Conservation (phyloP, 2,113 vertebrate genomes). For the Tragulus kanchil region DNA sequence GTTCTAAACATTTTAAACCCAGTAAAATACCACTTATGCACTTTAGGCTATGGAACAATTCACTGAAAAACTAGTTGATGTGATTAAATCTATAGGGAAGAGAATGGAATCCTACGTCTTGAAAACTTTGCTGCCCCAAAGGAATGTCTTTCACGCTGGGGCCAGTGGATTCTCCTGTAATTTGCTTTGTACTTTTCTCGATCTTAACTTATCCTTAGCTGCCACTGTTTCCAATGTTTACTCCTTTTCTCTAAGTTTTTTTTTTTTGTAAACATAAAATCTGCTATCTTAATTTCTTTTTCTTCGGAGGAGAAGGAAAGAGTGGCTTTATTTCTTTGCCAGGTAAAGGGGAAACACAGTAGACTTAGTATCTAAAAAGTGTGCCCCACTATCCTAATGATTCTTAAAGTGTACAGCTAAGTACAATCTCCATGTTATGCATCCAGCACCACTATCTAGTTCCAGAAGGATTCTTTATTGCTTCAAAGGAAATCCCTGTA, state of each 20-base stretch:
- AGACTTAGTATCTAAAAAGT: neutral
- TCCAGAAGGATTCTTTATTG: neutral
- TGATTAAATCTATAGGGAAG: neutral
- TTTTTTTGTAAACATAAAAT: neutral
- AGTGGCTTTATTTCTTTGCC: neutral
- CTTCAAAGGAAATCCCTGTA: neutral
- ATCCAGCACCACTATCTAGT: neutral
- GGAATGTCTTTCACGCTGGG: neutral
- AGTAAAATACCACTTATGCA: conserved; percentile 47
- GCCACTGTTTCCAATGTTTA: neutral
- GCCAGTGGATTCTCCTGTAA: neutral
- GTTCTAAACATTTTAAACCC: conserved; percentile 69
- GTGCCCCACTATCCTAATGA: neutral
- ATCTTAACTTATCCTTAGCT: neutral
- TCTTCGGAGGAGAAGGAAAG: neutral
- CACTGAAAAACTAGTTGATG: neutral
- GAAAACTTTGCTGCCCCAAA: neutral
- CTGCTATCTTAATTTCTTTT: neutral
- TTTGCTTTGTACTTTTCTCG: neutral
- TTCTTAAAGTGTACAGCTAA: neutral
- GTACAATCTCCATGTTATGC: neutral
- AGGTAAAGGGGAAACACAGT: neutral
- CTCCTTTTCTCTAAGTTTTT: neutral
- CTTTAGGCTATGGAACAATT: conserved; percentile 44
- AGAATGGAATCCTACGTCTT: neutral